phyloP scores from a whole-genome alignment of 2,113 vertebrate species.

The Cyphomyrus discorhynchus region DNA sequence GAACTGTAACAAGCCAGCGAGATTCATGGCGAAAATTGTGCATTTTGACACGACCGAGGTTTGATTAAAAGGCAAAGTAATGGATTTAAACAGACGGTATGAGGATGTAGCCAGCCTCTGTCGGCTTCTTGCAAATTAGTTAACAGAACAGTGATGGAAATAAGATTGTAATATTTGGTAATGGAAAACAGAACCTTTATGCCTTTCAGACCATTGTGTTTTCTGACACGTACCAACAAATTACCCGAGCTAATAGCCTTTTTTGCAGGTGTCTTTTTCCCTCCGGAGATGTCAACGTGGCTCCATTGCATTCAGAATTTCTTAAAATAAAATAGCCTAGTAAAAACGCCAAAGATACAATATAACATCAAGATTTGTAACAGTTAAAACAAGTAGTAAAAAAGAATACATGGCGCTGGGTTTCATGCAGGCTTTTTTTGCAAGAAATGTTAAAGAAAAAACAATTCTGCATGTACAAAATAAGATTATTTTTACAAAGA shows the following conservation, averaged over 20 bases:
- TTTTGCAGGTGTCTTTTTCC: slow-evolving; percentile 32
- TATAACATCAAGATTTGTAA: slow-evolving; percentile 44
- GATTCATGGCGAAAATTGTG: slow-evolving; percentile 88
- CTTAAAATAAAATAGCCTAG: slow-evolving; percentile 45
- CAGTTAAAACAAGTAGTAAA: slow-evolving; percentile 35
- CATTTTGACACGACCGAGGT: slow-evolving; percentile 87
- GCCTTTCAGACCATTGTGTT: slow-evolving; percentile 53
- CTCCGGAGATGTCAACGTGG: slow-evolving; percentile 28
- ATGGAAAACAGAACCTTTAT: slow-evolving; percentile 59
- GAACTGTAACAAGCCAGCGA: slow-evolving; percentile 84
- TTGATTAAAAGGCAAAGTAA: slow-evolving; percentile 99
- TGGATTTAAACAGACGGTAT: slow-evolving; percentile 92
- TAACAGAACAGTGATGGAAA: slow-evolving; percentile 76
- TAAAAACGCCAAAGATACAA: slow-evolving; percentile 44
- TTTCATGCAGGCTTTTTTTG: slow-evolving; percentile 21
- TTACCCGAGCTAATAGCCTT: slow-evolving; percentile 52
- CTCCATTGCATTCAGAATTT: slow-evolving; percentile 39
- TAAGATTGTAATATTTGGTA: slow-evolving; percentile 67
- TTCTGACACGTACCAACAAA: slow-evolving; percentile 60
- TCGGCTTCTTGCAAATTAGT: slow-evolving; percentile 83
- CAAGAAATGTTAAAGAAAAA: slow-evolving; percentile 33
- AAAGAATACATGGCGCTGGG: slow-evolving; percentile 31
- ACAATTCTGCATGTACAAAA: slow-evolving; percentile 28
- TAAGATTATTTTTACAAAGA: slow-evolving; percentile 39
- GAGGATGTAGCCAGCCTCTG: slow-evolving; percentile 85